A percentile compares a stretch with the other conserved stretches of the same genome.
Conservation (phyloP, 2,797 vertebrate genomes). For the Mustela erminea region DNA sequence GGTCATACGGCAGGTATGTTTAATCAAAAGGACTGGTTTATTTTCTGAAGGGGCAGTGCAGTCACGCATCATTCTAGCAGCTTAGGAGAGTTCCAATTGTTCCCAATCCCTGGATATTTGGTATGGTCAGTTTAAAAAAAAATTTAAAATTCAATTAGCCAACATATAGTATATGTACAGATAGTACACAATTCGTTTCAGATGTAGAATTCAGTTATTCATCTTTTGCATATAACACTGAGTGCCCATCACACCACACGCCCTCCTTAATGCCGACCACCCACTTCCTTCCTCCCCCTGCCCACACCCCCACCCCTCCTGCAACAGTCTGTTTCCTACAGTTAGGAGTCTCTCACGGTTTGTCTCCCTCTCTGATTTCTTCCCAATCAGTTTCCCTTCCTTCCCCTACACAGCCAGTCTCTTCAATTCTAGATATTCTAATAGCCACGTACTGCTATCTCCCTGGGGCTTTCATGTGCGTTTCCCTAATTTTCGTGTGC, state of each 20-base stretch:
- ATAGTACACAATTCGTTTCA: not conserved
- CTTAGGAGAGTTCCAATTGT: not conserved
- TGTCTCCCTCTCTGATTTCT: not conserved
- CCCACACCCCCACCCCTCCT: too few relatives aligned
- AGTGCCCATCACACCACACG: not conserved
- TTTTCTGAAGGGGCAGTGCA: not conserved
- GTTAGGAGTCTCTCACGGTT: not conserved
- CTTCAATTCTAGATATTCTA: not conserved
- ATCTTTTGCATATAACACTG: not conserved
- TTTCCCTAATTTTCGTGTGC: slow-evolving; percentile 7
- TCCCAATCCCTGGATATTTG: not conserved
- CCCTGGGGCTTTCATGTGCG: not conserved
- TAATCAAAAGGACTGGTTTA: not conserved
- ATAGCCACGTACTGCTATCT: not conserved
- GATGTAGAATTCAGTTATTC: not conserved
- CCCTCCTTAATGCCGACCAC: not conserved
- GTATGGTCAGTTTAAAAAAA: not conserved
- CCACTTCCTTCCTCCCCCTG: too few relatives aligned
- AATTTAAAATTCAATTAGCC: too few relatives aligned
- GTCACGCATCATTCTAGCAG: not conserved
- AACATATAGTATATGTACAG: too few relatives aligned
- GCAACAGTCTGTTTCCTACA: not conserved
- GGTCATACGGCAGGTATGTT: not conserved
- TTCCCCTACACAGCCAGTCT: not conserved
- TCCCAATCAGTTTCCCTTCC: not conserved